Percentiles rank a stretch among this genome's conserved stretches.
phyloP scores from a whole-genome alignment of 2,797 vertebrate genomes.

The Manis javanica region DNA sequence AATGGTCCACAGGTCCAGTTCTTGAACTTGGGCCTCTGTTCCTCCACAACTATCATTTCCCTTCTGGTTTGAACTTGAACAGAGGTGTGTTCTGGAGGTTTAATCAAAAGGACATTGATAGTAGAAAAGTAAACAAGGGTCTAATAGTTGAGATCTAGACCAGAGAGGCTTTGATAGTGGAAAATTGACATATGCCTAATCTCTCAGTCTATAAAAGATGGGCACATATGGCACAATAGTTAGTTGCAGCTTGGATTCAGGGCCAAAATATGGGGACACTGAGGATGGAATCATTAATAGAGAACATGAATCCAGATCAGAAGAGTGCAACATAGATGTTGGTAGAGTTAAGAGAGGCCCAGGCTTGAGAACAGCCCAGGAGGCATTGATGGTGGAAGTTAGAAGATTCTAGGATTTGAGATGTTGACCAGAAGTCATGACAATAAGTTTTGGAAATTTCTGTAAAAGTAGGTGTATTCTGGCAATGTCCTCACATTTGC shows the following conservation, averaged over 20 bases:
- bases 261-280: background rate
- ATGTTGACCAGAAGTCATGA: conserved; percentile 2
- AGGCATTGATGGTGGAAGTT: background rate
- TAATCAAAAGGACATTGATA: background rate
- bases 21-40: background rate
- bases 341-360: background rate
- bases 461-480: background rate
- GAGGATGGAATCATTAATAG: background rate
- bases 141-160: conserved; percentile 1
- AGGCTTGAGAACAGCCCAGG: conserved; percentile 15
- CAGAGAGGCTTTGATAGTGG: background rate
- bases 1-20: background rate
- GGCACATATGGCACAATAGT: background rate
- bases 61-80: conserved; percentile 2
- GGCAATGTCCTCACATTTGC: conserved; percentile 10
- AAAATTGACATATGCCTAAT: background rate
- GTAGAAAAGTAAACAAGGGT: background rate
- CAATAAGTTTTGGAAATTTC: background rate
- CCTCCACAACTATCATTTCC: background rate
- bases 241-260: background rate
- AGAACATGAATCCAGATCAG: background rate
- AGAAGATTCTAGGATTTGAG: background rate
- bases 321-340: background rate
- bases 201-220: background rate
- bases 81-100: background rate